Conservation (phyloP, 2,888 invertebrate genomes). For the Synanthedon formicaeformis region DNA sequence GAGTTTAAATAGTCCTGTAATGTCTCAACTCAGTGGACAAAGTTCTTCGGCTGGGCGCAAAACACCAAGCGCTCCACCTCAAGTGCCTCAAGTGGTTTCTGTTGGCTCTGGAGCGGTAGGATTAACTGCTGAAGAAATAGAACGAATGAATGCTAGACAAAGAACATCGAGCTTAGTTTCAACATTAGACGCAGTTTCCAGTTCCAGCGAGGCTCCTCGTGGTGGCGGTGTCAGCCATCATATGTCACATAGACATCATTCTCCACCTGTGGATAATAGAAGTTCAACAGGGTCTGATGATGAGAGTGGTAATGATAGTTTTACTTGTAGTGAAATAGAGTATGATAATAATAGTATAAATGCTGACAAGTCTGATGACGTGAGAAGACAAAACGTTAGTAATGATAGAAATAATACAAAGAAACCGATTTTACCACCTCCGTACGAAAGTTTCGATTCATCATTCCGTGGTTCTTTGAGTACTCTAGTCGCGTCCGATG, state of each 20-base stretch:
- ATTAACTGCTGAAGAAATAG: constrained; percentile 92
- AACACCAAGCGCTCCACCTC: constrained; percentile 75
- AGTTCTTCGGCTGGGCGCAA: constrained; percentile 85
- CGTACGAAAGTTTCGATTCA: constrained; percentile 93
- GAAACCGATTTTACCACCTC: constrained; percentile 79
- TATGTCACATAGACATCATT: constrained; percentile 78
- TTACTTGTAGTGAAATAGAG: constrained; percentile 98
- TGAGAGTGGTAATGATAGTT: constrained; percentile 95
- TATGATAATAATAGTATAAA: constrained; percentile 91
- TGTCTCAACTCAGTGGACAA: constrained; percentile 91
- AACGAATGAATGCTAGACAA: constrained; percentile 87
- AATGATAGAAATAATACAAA: constrained; percentile 62
- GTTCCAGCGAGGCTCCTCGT: constrained; percentile 84
- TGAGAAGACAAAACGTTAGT: constrained; percentile 68
- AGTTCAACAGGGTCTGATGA: constrained; percentile 86
- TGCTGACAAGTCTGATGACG: constrained; percentile 80
- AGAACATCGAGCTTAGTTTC: constrained; percentile 91
- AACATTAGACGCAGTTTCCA: constrained; percentile 93
- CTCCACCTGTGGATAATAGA: constrained; percentile 79
- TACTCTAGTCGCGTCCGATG: constrained; percentile 93
- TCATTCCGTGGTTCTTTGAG: constrained; percentile 94
- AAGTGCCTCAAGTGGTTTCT: constrained; percentile 75
- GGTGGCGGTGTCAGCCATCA: constrained; percentile 76
- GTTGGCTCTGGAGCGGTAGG: constrained; percentile 81
- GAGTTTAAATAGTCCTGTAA: constrained; percentile 91